A percentile compares a stretch with the other conserved stretches of the same genome.
phyloP scores from a whole-genome alignment of 2,888 invertebrate species.

The Eudasyphora cyanicolor region DNA sequence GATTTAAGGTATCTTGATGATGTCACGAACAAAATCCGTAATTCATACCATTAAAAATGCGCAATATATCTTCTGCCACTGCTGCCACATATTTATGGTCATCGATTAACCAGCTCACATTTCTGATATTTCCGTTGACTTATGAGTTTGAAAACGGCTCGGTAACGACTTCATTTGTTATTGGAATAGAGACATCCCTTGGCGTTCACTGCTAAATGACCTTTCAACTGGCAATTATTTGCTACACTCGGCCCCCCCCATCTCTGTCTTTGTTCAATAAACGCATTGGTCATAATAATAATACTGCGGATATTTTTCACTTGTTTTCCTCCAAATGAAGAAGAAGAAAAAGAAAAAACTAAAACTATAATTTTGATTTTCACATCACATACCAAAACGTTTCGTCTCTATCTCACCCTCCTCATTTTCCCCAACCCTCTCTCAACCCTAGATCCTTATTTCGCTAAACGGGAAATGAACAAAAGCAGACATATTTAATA shows the following conservation, averaged over 20 bases:
- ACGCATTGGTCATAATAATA: background rate
- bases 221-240: conserved; percentile 33
- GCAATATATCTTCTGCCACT: background rate
- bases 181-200: too few species aligned
- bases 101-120: conserved; percentile 6
- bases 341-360: background rate
- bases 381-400: conserved; percentile 19
- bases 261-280: too few species aligned
- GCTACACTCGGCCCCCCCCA: conserved; percentile 2
- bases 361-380: conserved; percentile 36
- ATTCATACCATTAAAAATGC: background rate
- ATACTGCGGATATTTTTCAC: background rate
- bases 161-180: background rate
- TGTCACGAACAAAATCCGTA: too few species aligned
- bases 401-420: background rate
- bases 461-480: conserved; percentile 17
- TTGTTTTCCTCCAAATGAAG: background rate
- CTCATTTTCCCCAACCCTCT: too few species aligned
- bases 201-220: conserved; percentile 8
- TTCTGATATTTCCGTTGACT: background rate
- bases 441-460: background rate
- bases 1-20: too few species aligned
- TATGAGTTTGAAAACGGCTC: background rate
- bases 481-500: conserved; percentile 33
- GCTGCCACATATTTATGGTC: background rate